Evolutionary conservation across 2,888 invertebrate species (phyloP).

Genomic region (Nomada hirtipes): DNA sequence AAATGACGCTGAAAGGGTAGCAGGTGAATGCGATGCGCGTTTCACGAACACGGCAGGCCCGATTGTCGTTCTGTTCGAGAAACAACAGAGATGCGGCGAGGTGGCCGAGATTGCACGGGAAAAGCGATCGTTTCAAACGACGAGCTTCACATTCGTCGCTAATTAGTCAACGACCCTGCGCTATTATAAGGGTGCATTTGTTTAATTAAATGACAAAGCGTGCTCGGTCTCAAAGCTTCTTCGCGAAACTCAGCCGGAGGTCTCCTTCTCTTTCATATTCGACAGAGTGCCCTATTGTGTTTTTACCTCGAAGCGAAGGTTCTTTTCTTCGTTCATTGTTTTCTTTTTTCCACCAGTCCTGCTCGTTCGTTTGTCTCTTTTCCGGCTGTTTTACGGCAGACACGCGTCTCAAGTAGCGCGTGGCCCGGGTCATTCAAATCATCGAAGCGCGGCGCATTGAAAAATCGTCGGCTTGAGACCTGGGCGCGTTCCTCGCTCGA

Average conservation of each 20-base stretch:
- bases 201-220: constrained; percentile 52
- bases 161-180: constrained; percentile 53
- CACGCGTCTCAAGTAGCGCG: constrained; percentile 68
- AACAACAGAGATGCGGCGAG: background rate
- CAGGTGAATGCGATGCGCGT: background rate
- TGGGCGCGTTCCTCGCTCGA: constrained; percentile 3
- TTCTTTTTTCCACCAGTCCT: background rate
- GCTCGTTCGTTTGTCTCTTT: constrained; percentile 26
- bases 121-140: constrained; percentile 33
- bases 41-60: no score
- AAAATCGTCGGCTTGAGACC: constrained; percentile 2
- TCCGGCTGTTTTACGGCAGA: constrained; percentile 57
- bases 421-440: constrained; percentile 59
- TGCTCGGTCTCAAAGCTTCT: constrained; percentile 40
- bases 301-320: constrained; percentile 32
- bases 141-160: constrained; percentile 25
- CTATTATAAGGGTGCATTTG: constrained; percentile 33
- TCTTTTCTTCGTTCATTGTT: constrained; percentile 5
- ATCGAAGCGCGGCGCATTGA: constrained; percentile 56
- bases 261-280: constrained; percentile 31
- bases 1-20: background rate
- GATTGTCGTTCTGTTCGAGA: background rate
- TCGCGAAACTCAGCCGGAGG: constrained; percentile 27
- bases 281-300: constrained; percentile 47
- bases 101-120: constrained; percentile 18